Evolutionary conservation across 2,113 vertebrate species (phyloP).

Genomic region (Petaurus breviceps): DNA sequence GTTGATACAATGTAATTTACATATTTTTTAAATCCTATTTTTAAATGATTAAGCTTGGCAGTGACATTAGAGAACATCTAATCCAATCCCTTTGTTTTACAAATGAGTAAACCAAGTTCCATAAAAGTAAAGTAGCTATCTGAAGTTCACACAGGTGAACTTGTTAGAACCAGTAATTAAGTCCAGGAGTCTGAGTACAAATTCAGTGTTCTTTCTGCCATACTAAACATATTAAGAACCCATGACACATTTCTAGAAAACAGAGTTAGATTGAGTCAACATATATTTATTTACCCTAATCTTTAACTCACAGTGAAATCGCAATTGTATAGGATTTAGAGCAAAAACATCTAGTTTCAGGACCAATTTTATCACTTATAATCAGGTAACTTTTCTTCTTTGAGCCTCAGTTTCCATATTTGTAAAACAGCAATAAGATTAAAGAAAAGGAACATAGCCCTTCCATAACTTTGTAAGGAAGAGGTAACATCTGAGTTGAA

Average conservation of each 20-base stretch:
- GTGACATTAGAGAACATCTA: no score
- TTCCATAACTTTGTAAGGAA: background rate
- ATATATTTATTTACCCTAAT: background rate
- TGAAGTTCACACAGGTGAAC: no score
- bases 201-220: no score
- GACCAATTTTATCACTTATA: background rate
- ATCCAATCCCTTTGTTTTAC: no score
- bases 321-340: background rate
- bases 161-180: no score
- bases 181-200: no score
- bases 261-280: background rate
- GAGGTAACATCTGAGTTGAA: background rate
- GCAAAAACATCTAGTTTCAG: background rate
- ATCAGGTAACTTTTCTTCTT: background rate
- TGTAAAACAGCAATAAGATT: background rate
- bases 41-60: no score
- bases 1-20: no score
- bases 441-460: background rate
- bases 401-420: background rate
- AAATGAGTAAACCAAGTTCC: no score
- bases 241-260: background rate
- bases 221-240: background rate
- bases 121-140: no score
- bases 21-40: no score
- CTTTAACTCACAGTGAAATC: background rate